Evolutionary conservation across 2,888 invertebrate genomes (phyloP), one percentile per base, ranked within the genome.

Genomic region (Eupithecia inturbata): DNA sequence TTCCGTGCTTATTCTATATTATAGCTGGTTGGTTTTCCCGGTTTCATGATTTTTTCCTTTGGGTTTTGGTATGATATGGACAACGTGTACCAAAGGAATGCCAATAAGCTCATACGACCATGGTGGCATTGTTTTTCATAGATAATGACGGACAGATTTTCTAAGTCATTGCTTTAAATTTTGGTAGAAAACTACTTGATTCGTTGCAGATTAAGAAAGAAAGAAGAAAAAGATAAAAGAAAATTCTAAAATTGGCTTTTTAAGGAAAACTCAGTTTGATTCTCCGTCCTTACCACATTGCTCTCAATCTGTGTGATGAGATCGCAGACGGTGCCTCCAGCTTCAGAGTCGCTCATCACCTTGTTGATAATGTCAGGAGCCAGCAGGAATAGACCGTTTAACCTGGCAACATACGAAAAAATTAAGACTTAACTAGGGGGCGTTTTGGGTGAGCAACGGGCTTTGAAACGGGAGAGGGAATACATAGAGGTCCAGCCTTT

Each of bases 361-460:
- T 89, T 91, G 81, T 93, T 93, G 66, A 93, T 90, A 0, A 91
- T 91, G 77, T 92, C 91, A 0, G 93, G 90, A 0, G 91, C 89
- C 70, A 93, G 89, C 5, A 93, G 79, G 77, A 91, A 93, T 3
- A 93, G 77, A 0, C 93, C 93, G 64, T 93, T 93, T 31, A 93
- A 84, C 67, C 93, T 93, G 82, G 9, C 49, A 67, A 39, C 6
- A 71, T 4, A 33, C 6, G 62, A 9, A n/a, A 14, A n/a, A 6
- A 62, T 28, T 2, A 28, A 28, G 28, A 60, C 1, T n/a, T 7
- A 57, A 4, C 26, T 12, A 14, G 28, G 26, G 10, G 12, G 26
- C 26, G 1, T 26, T 53, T 53, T 53, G 53, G 12, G 10, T 53
- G 12, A 10, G 12, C 53, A 22, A 4, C 22, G 4, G 22, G 10